Evolutionary conservation across 2,888 invertebrate genomes (phyloP), one percentile per base, ranked within the genome.

Genomic region (Amorpha juglandis): DNA sequence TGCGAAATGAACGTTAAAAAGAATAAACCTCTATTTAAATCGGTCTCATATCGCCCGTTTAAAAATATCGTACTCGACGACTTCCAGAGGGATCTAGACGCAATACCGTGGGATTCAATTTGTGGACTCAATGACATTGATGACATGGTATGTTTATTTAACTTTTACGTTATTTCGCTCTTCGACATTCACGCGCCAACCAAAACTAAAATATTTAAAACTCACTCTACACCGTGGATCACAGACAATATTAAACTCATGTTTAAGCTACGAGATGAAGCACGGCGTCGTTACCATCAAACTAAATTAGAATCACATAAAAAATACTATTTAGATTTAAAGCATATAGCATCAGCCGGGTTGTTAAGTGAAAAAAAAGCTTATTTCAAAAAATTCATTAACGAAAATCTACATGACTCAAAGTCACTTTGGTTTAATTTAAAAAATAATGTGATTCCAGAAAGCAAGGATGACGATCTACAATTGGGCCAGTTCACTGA

Each of bases 241-340:
- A 69, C 69, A 8, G 58, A 58, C 33, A 65, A 58, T 38, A 19
- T 69, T 14, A 53, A 27, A 12, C 11, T 66, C 0, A 68, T 68
- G 66, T 48, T 63, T 33, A 35, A 42, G 0, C 11, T 68, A 6
- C n/a, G 63, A 3, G 45, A 68, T 47, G 21, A 45, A 14, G 66
- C 66, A 53, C 16, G 33, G 0, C 11, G 33, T 4, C 27, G 33
- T 14, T 62, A 62, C 16, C 62, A 47, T 9, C 0, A 7, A 11
- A 66, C 64, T 42, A 63, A 64, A 63, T 1, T 14, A 11, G 55
- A 66, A 4, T 6, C 6, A 0, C 58, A 69, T 9, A 64, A 42
- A 55, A 4, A 12, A 0, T 69, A 66, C 14, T 69, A 67, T 12
- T 35, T 52, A 14, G 50, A 64, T 0, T n/a, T 67, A 45, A 69